Percentiles rank a stretch among this genome's conserved stretches.
Evolutionary conservation across 2,888 invertebrate species (phyloP).

Genomic region (Nomada fabriciana): DNA sequence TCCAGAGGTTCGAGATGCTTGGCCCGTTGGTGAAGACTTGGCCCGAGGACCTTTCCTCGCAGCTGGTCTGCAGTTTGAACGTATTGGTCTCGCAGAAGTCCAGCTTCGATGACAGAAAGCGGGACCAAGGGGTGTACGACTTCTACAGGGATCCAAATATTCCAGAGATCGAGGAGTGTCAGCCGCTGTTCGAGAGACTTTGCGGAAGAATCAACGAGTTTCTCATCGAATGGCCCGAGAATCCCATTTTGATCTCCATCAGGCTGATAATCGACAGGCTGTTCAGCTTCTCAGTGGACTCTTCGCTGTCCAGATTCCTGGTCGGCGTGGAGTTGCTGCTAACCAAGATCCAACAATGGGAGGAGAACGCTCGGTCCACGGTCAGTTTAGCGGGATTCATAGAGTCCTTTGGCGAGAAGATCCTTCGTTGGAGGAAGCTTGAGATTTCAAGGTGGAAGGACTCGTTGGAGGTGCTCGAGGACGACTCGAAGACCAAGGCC

Average conservation of each 20-base stretch:
- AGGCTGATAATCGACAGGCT: conserved; percentile 88
- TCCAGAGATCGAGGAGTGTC: conserved; percentile 90
- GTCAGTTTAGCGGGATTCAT: conserved; percentile 92
- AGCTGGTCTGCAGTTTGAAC: conserved; percentile 85
- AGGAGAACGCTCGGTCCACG: conserved; percentile 94
- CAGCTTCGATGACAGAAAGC: background rate
- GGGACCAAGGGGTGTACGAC: conserved; percentile 84
- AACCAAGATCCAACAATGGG: conserved; percentile 95
- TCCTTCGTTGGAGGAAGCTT: conserved; percentile 95
- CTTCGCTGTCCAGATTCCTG: conserved; percentile 94
- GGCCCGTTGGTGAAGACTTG: background rate
- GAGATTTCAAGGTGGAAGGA: conserved; percentile 96
- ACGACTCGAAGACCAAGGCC: conserved; percentile 88
- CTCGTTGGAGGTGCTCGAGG: conserved; percentile 89
- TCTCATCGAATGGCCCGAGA: conserved; percentile 94
- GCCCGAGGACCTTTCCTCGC: conserved; percentile 4
- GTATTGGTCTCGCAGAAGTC: conserved; percentile 77
- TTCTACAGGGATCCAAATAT: conserved; percentile 95
- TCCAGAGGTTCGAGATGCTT: conserved; percentile 86
- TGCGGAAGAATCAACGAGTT: conserved; percentile 87
- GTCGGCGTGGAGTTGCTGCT: conserved; percentile 96
- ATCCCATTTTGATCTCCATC: conserved; percentile 93
- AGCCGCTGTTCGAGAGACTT: conserved; percentile 89
- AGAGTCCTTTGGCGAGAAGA: conserved; percentile 90
- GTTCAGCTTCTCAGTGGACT: conserved; percentile 90